phyloP scores from a whole-genome alignment of 2,888 invertebrate species.

The Caenorhabditis auriculariae region DNA sequence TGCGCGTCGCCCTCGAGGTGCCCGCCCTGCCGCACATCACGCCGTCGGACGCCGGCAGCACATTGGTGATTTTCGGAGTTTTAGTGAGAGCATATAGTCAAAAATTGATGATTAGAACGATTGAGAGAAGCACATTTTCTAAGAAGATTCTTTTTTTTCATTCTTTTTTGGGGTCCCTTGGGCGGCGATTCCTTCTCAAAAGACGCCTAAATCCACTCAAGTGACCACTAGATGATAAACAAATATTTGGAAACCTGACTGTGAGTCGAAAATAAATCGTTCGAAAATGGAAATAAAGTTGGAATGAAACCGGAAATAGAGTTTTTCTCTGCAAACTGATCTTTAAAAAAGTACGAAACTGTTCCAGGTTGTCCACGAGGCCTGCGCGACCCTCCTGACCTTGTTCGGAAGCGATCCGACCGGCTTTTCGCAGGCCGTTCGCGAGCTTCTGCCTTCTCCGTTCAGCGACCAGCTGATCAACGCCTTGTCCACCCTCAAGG shows the following conservation, averaged over 20 bases:
- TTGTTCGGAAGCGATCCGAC: conserved; percentile 23
- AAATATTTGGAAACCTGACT: too few species aligned
- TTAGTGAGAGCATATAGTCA: neutral
- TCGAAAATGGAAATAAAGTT: neutral
- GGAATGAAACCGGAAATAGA: neutral
- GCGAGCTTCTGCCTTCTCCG: conserved; percentile 28
- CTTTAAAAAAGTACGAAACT: neutral
- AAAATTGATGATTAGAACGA: neutral
- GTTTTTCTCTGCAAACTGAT: neutral
- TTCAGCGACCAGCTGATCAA: conserved; percentile 27
- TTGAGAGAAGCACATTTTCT: too few species aligned
- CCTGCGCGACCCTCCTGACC: conserved; percentile 17
- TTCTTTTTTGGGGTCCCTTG: too few species aligned
- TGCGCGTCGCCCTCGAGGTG: conserved; percentile 34
- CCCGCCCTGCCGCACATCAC: conserved; percentile 37
- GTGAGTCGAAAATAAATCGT: too few species aligned
- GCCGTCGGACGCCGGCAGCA: conserved; percentile 42
- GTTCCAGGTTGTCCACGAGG: conserved; percentile 43
- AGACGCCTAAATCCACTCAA: too few species aligned
- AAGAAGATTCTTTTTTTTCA: too few species aligned
- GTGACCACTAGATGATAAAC: too few species aligned
- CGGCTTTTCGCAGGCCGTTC: conserved; percentile 22
- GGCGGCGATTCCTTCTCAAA: too few species aligned
- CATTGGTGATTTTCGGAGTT: conserved; percentile 10
- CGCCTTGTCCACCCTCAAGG: conserved; percentile 21